phyloP scores from a whole-genome alignment of 2,888 invertebrate species.

The Melipona bicolor region DNA sequence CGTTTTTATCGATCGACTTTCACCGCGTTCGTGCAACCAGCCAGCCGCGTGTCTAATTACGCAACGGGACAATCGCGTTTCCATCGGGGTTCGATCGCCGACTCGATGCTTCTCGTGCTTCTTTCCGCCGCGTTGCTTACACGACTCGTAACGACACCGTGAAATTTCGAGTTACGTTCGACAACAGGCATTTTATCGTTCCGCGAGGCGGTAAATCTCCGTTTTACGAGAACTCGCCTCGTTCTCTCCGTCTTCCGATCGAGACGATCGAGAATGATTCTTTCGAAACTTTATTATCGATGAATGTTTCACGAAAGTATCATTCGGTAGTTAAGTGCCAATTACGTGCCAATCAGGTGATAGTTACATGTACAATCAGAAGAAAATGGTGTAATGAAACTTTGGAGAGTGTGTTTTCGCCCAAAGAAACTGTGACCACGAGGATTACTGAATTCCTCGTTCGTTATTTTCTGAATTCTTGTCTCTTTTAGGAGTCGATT shows the following conservation, averaged over 20 bases:
- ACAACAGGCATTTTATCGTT: constrained; percentile 26
- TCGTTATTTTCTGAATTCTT: too few relatives aligned
- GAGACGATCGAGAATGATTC: neutral
- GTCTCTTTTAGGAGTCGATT: too few relatives aligned
- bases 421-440: neutral
- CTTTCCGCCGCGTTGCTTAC: neutral
- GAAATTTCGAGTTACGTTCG: constrained; percentile 15
- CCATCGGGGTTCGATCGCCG: neutral
- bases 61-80: constrained; percentile 28
- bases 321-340: too few relatives aligned
- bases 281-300: neutral
- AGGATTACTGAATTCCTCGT: neutral
- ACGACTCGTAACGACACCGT: neutral
- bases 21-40: constrained; percentile 36
- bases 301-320: too few relatives aligned
- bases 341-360: too few relatives aligned
- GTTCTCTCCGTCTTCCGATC: neutral
- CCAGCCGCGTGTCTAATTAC: constrained; percentile 34
- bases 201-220: constrained; percentile 35
- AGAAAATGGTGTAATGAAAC: neutral
- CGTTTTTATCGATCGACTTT: constrained; percentile 59
- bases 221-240: constrained; percentile 29
- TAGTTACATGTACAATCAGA: too few relatives aligned
- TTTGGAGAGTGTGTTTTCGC: neutral
- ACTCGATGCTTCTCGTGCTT: neutral